Conservation (phyloP, 2,888 invertebrate genomes). For the Dichetophora obliterata region DNA sequence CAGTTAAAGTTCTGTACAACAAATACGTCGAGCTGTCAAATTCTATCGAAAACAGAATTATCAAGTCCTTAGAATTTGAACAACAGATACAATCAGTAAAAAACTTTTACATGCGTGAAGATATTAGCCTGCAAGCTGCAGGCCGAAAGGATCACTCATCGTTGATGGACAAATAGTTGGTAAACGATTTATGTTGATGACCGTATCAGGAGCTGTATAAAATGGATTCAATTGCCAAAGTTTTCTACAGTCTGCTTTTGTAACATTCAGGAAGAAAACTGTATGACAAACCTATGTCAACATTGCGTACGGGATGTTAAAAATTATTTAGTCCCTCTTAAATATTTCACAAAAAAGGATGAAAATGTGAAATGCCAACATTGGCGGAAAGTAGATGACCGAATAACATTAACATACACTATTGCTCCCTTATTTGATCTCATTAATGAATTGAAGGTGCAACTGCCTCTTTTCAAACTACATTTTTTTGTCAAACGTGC, state of each 20-base stretch:
- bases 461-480: conserved; percentile 50
- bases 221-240: not conserved
- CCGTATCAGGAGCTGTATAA: not conserved
- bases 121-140: conserved; percentile 26
- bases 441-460: conserved; percentile 27
- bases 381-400: conserved; percentile 34
- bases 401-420: conserved; percentile 32
- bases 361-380: conserved; percentile 21
- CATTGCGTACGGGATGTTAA: too few relatives aligned
- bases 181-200: not conserved
- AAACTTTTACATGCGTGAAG: conserved; percentile 32
- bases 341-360: too few relatives aligned
- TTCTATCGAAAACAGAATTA: not conserved
- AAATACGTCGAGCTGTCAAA: conserved; percentile 13
- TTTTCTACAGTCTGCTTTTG: too few relatives aligned
- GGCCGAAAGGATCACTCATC: conserved; percentile 27
- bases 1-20: conserved; percentile 15
- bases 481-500: conserved; percentile 39
- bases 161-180: conserved; percentile 22
- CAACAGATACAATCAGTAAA: conserved; percentile 21
- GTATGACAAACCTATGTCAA: too few relatives aligned
- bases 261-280: too few relatives aligned
- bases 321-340: too few relatives aligned
- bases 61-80: not conserved
- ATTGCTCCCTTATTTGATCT: conserved; percentile 34